Base-by-base conservation (phyloP, 2,797 vertebrate genomes). In the Streptopelia turtur region DNA sequence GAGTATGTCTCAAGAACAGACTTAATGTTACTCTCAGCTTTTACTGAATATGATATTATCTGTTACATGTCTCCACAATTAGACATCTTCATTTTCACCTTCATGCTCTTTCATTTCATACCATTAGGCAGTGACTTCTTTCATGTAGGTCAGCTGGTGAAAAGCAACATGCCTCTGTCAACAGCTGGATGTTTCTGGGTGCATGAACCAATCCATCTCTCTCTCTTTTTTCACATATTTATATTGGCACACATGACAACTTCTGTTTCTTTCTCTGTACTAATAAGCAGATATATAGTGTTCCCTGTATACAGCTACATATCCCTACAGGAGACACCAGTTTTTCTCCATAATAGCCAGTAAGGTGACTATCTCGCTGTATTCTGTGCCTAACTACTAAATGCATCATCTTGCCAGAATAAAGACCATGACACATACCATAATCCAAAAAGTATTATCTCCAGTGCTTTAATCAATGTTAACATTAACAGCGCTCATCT, bases 381-480 rank as follows among this genome's bases (percentile, higher is more conserved):
- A 66, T 93, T 97, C 92, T 93, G 86, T 72, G 95, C 94, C 70
- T 71, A 95, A 81, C 43, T 90, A 88, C 90, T 84, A 84, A 96
- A 92, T 87, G 77, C 33, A 91, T 88, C 86, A 93, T 78, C 90
- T 93, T 94, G 94, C n/a, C 20, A 97, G 93, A 86, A 92, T 87
- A 91, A 65, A 95, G 15, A 61, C 77, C 83, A 59, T 64, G 90
- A 95, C 87, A 93, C 64, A 89, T 45, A 47, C 65, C 52, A 65
- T 79, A 65, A 95, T 91, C 85, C 77, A 83, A 88, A 89, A 97
- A 93, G 91, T 77, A 95, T 95, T 93, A 88, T 77, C 92, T 91
- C 78, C 21, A 68, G 94, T 61, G 90, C 88, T 97, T 97, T 97
- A 97, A 97, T 98, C 97, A 93, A 95, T 97, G 95, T 96, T 82